Conservation (phyloP, 2,888 invertebrate species). For the Fissipunctia ypsillon region DNA sequence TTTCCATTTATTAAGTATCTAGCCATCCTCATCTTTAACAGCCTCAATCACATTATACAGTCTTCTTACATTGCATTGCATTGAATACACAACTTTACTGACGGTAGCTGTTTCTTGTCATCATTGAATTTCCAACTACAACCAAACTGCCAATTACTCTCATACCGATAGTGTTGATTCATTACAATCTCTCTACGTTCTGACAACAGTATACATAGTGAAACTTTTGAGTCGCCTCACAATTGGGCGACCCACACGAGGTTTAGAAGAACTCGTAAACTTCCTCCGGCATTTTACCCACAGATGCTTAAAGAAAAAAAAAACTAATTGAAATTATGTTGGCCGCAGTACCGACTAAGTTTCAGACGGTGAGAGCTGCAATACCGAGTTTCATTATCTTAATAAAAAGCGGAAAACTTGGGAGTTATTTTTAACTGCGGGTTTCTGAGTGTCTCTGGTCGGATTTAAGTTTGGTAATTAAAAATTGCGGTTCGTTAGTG, state of each 20-base stretch:
- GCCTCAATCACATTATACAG: neutral
- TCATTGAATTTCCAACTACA: neutral
- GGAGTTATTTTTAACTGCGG: conserved; percentile 74
- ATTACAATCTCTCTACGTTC: conserved; percentile 4
- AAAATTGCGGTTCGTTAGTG: conserved; percentile 81
- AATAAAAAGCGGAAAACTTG: conserved; percentile 73
- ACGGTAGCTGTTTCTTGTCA: neutral
- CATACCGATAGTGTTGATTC: conserved; percentile 25
- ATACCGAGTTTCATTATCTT: conserved; percentile 77
- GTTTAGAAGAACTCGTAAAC: conserved; percentile 47
- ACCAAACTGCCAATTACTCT: conserved; percentile 12
- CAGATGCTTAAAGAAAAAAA: conserved; percentile 62
- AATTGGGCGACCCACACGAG: conserved; percentile 17
- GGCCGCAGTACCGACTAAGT: conserved; percentile 67
- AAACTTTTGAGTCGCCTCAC: conserved; percentile 7
- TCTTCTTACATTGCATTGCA: neutral
- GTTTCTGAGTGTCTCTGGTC: conserved; percentile 76
- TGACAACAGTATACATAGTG: conserved; percentile 23
- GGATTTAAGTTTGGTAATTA: conserved; percentile 86
- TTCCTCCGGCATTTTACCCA: conserved; percentile 47
- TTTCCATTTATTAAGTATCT: too few relatives aligned
- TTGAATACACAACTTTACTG: neutral
- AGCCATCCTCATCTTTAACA: too few relatives aligned
- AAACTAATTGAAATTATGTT: conserved; percentile 79
- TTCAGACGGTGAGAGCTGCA: conserved; percentile 71